A percentile compares a stretch with the other conserved stretches of the same genome.
These are phyloP conservation scores for Microchirus variegatus DNA, from an alignment of 2,797 vertebrate genomes.

Conservation along the genomic window DNA sequence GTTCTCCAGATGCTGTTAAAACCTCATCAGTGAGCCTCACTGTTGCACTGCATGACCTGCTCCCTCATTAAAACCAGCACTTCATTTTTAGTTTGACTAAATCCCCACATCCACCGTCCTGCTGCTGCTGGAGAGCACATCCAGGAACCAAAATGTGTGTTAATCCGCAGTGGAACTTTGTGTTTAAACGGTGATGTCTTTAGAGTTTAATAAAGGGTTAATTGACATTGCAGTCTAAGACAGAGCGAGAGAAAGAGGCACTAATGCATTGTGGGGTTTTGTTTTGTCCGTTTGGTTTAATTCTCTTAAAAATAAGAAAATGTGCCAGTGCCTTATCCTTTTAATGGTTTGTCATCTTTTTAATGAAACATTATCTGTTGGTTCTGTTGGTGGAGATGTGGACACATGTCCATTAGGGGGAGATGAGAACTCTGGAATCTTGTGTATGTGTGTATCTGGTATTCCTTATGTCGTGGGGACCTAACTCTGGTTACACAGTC, in stretches of 20 bases:
- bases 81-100: conserved; percentile 1
- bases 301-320: too few species aligned
- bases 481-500: too few species aligned
- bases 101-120: not conserved
- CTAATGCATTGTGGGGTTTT: not conserved
- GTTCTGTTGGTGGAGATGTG: conserved; percentile 16
- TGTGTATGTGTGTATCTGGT: not conserved
- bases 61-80: conserved; percentile 2
- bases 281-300: not conserved
- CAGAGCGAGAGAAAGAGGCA: too few species aligned
- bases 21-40: not conserved
- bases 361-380: not conserved
- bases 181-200: too few species aligned
- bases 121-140: too few species aligned
- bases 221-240: too few species aligned
- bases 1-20: conserved; percentile 7
- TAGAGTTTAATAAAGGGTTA: too few species aligned
- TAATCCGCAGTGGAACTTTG: not conserved
- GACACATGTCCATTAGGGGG: not conserved
- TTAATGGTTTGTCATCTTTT: not conserved
- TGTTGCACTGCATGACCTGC: not conserved
- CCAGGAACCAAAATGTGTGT: not conserved
- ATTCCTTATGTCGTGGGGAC: too few species aligned
- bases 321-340: not conserved
- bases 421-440: conserved; percentile 3